Base-by-base conservation (phyloP, 2,797 vertebrate genomes). In the Acrossocheilus fasciatus region DNA sequence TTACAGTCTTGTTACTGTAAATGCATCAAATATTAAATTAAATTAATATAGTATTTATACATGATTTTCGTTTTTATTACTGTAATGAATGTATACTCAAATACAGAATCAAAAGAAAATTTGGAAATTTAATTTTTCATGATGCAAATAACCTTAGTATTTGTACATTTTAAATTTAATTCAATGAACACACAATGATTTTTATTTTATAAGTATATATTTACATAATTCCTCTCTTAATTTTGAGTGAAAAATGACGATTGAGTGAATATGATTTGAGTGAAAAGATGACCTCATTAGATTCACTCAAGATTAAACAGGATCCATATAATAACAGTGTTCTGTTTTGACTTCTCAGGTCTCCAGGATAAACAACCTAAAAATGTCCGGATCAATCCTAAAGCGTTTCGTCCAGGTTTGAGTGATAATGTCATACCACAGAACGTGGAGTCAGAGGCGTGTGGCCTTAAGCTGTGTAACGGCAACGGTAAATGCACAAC, bases 401-500 rank as follows among this genome's bases (percentile, higher is more conserved):
- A 81, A 47, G 54, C 18, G 1, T 69, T 70, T 52, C n/a, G 0
- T 45, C 74, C 69, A 1, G 87, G 9, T 34, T 45, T 77, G 70
- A 89, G 91, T 1, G 64, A 30, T 20, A 86, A 78, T 15, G 1
- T 26, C 20, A 69, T 76, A 4, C 79, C 89, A 0, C 43, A 85
- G 83, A 88, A 92, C 6, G 83, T 95, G 82, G 91, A 93, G 0
- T 80, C 87, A 1, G 84, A 91, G 69, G 70, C 89, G 6, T 96
- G 95, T 86, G 87, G 85, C 54, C 81, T 86, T 20, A 90, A 2
- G 1, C 91, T 1, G 20, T 99, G 97, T 89, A 95, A 93, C 3
- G 92, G 95, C 73, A 96, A 92, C 0, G 97, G 97, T 0, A 91
- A 81, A 20, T 98, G 98, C 1, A 89, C 91, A 26, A 64, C 92